Evolutionary conservation across 2,797 vertebrate species (phyloP).

Genomic region (Podarcis lilfordi): DNA sequence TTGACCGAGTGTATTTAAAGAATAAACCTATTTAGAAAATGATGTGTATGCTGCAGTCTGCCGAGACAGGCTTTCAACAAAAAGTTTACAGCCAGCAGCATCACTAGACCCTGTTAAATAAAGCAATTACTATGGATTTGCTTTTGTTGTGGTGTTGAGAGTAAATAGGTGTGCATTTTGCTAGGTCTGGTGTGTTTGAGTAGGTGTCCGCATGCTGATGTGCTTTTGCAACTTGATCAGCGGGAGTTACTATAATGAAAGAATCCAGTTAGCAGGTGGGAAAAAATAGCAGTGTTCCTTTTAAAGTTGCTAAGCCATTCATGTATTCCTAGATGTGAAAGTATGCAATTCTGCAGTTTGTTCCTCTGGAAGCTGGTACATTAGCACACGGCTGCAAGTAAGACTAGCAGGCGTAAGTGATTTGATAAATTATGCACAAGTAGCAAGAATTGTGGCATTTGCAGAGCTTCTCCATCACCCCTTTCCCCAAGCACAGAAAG

Average conservation of each 20-base stretch:
- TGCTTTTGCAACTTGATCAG: not conserved
- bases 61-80: not conserved
- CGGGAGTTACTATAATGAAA: not conserved
- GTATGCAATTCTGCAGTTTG: not conserved
- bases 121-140: not conserved
- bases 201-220: not conserved
- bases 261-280: not conserved
- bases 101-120: not conserved
- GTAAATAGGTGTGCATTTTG: not conserved
- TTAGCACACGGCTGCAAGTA: not conserved
- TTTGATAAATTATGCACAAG: conserved; percentile 35
- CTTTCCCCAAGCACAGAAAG: not conserved
- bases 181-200: not conserved
- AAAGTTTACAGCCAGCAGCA: not conserved
- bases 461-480: not conserved
- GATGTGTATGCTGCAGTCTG: accelerated
- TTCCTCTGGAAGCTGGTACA: conserved; percentile 1
- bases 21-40: not conserved
- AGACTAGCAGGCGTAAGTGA: not conserved
- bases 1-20: not conserved
- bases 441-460: not conserved
- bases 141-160: not conserved
- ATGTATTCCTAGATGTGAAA: not conserved
- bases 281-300: not conserved
- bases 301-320: not conserved